Evolutionary conservation across 2,888 invertebrate species (phyloP).

Genomic region (Apodemia duryi): DNA sequence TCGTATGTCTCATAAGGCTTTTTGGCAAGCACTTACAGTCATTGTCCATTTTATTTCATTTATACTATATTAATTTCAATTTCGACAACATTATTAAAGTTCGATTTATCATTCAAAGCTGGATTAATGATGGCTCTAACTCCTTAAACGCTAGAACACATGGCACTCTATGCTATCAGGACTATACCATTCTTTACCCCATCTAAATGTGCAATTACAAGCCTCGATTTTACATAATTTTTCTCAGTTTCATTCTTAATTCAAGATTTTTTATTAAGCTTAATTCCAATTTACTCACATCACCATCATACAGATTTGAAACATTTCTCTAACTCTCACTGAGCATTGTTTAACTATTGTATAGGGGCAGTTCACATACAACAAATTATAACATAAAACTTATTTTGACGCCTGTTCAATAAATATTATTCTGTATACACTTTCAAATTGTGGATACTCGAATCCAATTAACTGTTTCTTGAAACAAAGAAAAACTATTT

Average conservation of each 20-base stretch:
- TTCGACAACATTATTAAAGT: slow-evolving; percentile 55
- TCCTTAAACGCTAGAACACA: slow-evolving; percentile 70
- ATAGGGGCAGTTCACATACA: neutral
- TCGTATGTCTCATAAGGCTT: slow-evolving; percentile 34
- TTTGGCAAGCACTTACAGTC: slow-evolving; percentile 31
- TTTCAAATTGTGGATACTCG: no score
- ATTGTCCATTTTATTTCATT: slow-evolving; percentile 48
- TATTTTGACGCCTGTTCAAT: neutral
- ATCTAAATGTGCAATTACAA: slow-evolving; percentile 36
- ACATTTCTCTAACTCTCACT: neutral
- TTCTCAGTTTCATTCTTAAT: slow-evolving; percentile 1
- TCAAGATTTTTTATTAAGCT: neutral
- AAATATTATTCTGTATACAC: no score
- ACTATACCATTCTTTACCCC: slow-evolving; percentile 42
- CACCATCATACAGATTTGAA: neutral
- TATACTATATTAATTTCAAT: slow-evolving; percentile 63
- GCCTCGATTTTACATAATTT: slow-evolving; percentile 1
- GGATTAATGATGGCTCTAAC: slow-evolving; percentile 59
- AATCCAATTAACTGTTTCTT: no score
- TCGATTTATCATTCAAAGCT: slow-evolving; percentile 73
- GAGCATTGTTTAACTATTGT: slow-evolving; percentile 1
- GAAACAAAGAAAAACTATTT: no score
- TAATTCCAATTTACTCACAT: neutral
- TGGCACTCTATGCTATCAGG: slow-evolving; percentile 71
- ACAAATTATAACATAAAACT: neutral